Conservation (phyloP, 2,113 vertebrate genomes). For the Pagrus major region DNA sequence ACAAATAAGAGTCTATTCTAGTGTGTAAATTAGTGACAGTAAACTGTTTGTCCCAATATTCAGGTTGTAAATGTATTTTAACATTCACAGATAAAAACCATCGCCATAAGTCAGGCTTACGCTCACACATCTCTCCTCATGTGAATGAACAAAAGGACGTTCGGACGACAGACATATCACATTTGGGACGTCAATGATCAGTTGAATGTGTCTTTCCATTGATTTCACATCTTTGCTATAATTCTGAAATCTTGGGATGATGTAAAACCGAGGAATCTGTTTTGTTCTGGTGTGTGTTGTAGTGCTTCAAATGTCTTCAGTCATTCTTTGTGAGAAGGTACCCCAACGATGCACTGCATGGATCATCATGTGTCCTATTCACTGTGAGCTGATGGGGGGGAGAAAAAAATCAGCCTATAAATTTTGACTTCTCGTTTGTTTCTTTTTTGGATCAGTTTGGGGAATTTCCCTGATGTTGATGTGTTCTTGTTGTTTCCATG, state of each 20-base stretch:
- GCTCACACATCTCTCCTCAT: conserved; percentile 54
- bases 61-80: conserved; percentile 84
- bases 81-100: conserved; percentile 70
- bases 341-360: conserved; percentile 88
- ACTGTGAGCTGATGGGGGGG: conserved; percentile 87
- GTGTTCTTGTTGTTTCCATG: conserved; percentile 82
- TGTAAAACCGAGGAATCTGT: conserved; percentile 81
- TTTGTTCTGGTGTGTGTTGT: conserved; percentile 87
- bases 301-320: conserved; percentile 82
- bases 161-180: conserved; percentile 69
- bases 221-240: conserved; percentile 85
- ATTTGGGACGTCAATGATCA: conserved; percentile 67
- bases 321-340: conserved; percentile 77
- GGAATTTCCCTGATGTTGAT: conserved; percentile 82
- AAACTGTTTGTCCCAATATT: conserved; percentile 82
- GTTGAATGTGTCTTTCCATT: conserved; percentile 77
- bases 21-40: conserved; percentile 83
- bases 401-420: conserved; percentile 80
- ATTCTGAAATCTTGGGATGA: conserved; percentile 86
- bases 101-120: conserved; percentile 65
- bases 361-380: conserved; percentile 88
- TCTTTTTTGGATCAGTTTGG: conserved; percentile 55
- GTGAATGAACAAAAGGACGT: conserved; percentile 6
- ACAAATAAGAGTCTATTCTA: conserved; percentile 82
- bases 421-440: conserved; percentile 41